Percentiles rank a stretch among this genome's conserved stretches.
Conservation (phyloP, 1,140 invertebrate species). For the Paraescarpia echinospica region DNA sequence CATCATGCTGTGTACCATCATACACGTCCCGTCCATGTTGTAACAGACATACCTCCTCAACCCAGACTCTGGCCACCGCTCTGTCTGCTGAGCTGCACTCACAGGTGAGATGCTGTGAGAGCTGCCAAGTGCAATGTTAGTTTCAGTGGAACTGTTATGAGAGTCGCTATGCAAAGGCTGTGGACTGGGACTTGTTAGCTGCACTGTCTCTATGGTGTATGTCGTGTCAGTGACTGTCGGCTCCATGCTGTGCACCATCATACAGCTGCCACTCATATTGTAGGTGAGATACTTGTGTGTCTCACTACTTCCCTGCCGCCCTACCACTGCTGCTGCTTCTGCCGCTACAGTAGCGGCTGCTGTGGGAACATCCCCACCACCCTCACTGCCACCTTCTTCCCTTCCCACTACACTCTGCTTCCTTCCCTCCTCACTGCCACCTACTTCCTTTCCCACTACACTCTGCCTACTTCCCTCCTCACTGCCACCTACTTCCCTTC, state of each 20-base stretch:
- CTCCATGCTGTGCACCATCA: background rate
- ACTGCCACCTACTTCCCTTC: background rate
- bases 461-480: background rate
- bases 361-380: background rate
- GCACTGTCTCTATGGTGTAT: background rate
- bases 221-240: background rate
- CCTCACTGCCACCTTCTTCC: background rate
- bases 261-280: background rate
- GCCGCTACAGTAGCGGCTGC: background rate
- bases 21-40: background rate
- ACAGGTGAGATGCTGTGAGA: background rate
- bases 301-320: background rate
- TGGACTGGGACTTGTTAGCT: background rate
- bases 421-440: too few species aligned
- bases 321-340: background rate
- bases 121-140: background rate
- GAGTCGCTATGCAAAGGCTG: background rate
- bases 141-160: background rate
- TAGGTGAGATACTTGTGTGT: background rate
- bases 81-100: background rate
- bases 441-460: too few species aligned
- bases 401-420: background rate
- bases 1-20: background rate
- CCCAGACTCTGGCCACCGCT: background rate
- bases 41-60: background rate